Base-by-base conservation (phyloP, 2,888 invertebrate genomes). In the Machimus atricapillus region DNA sequence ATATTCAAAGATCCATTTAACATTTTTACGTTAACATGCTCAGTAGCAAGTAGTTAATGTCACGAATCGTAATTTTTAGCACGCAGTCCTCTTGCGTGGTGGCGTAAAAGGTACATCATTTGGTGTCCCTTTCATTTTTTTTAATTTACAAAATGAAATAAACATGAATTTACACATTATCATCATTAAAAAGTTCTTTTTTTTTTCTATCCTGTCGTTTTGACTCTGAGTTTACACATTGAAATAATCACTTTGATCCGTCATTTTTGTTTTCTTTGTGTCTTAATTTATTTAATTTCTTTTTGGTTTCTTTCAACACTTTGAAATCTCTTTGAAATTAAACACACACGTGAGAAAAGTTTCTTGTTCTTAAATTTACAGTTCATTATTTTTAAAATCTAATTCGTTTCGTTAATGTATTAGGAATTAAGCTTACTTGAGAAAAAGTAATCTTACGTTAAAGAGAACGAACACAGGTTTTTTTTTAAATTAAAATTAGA, bases 281-380 rank as follows among this genome's bases (percentile, higher is more conserved):
- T 66, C 27, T 66, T 40, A 78, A 79, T 43, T 79, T 76, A 46
- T 34, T 31, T 31, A 40, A 23, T 56, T 85, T 16, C 77, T 52
- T 76, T 27, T 56, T 73, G 58, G 8, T 37, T 76, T 66, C 43
- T 16, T 14, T 66, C 27, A 23, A 66, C 66, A 66, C 66, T 66
- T 66, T 66, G 66, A 66, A 86, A 86, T 40, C 34, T 23, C 2
- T 12, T 73, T 79, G 37, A 74, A 82, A 82, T 82, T 87, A 87
- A 87, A 87, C 87, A 87, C 87, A 87, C 87, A 87, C 82, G 87
- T 82, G 87, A 87, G 87, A 87, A 82, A 87, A 81, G 56, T 87
- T 82, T 87, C 46, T n/a, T 78, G 23, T 52, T 82, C 82, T 66
- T 76, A 76, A 76, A 86, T 76, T 77, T 77, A 77, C 46, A 43